A percentile compares a stretch with the other conserved stretches of the same genome.
Evolutionary conservation across 2,797 vertebrate species (phyloP).

Genomic region (Sebastes steindachneri): DNA sequence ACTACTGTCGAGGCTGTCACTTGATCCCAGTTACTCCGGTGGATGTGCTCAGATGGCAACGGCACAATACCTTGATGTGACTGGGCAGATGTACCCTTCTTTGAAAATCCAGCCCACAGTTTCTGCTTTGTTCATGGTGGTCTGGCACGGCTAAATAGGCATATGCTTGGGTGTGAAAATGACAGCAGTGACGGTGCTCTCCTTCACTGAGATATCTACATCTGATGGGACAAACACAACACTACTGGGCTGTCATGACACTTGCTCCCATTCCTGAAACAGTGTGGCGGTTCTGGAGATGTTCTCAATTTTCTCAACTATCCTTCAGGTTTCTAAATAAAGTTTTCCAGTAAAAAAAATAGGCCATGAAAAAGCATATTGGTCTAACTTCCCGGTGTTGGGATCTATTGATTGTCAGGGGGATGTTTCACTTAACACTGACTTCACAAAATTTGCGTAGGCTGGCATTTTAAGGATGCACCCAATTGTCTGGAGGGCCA

Average conservation of each 20-base stretch:
- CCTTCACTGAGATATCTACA: neutral
- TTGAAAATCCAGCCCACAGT: neutral
- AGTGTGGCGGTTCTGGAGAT: neutral
- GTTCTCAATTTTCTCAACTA: neutral
- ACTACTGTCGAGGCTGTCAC: conserved; percentile 3
- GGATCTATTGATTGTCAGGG: neutral
- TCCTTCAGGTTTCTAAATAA: neutral
- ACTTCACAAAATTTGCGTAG: neutral
- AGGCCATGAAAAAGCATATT: neutral
- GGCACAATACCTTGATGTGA: neutral
- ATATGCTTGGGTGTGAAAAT: neutral
- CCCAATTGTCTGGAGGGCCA: neutral
- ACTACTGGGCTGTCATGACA: neutral
- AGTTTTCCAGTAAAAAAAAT: neutral
- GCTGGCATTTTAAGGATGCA: neutral
- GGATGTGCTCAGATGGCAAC: neutral
- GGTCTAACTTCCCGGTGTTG: neutral
- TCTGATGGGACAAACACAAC: neutral
- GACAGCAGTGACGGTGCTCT: neutral
- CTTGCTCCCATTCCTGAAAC: neutral
- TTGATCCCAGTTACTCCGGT: neutral
- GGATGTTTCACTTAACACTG: neutral
- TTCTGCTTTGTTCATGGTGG: neutral
- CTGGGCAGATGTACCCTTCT: neutral
- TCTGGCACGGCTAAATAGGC: neutral